A percentile compares a stretch with the other conserved stretches of the same genome.
These are phyloP conservation scores for Vultur gryphus DNA, from an alignment of 2,797 vertebrate genomes.

Conservation along the genomic window DNA sequence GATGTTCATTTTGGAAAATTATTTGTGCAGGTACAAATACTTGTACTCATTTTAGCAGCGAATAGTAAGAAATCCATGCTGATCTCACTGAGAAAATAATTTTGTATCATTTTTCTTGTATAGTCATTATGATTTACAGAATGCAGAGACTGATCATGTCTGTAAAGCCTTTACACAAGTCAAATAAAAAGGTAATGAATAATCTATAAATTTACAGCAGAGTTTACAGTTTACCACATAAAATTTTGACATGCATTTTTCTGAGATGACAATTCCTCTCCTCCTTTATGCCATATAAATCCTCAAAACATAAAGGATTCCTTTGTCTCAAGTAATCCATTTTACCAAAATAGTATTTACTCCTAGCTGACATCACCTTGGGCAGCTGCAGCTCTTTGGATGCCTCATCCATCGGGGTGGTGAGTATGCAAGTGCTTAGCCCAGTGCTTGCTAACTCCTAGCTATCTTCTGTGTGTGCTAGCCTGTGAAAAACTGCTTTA, in stretches of 20 bases:
- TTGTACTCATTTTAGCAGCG: not conserved
- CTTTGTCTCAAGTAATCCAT: not conserved
- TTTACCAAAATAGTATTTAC: not conserved
- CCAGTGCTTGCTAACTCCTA: not conserved
- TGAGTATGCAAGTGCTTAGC: not conserved
- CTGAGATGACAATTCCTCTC: not conserved
- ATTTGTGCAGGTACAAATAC: not conserved
- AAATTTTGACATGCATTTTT: not conserved
- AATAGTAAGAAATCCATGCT: not conserved
- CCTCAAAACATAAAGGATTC: not conserved
- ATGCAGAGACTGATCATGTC: not conserved
- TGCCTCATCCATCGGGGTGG: not conserved
- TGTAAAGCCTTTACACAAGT: not conserved
- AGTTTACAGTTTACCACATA: not conserved
- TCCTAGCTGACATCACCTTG: not conserved
- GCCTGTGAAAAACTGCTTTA: not conserved
- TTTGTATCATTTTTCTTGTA: not conserved
- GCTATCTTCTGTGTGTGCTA: not conserved
- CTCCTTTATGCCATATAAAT: not conserved
- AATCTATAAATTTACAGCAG: not conserved
- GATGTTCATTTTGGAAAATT: not conserved
- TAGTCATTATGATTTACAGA: not conserved
- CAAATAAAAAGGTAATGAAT: not conserved
- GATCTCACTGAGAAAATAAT: not conserved
- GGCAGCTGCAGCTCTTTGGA: not conserved